These are phyloP conservation scores for Oreocharis arfaki DNA, from an alignment of 2,113 vertebrate genomes.

Conservation along the genomic window DNA sequence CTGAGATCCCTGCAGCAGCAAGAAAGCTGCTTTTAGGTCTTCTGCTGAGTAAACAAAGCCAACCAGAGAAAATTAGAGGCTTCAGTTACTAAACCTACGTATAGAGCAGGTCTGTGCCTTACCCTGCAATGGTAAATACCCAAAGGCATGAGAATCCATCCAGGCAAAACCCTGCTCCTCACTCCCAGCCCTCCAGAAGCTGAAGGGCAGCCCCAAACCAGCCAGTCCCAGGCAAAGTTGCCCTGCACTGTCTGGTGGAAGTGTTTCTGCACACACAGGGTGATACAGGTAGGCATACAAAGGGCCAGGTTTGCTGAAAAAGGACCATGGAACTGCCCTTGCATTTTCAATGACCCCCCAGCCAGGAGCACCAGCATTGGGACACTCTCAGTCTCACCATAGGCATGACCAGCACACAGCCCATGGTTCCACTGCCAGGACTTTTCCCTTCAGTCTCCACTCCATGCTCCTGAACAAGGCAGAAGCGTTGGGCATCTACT, in stretches of 20 bases:
- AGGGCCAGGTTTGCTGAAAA: background rate
- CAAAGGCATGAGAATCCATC: background rate
- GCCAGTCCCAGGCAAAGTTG: background rate
- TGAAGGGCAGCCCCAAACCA: background rate
- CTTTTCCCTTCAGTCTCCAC: background rate
- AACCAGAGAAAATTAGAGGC: background rate
- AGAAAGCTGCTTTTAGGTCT: conserved; percentile 1
- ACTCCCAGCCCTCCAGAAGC: background rate
- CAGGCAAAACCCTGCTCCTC: background rate
- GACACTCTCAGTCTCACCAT: background rate
- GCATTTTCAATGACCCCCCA: background rate
- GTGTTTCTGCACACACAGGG: background rate
- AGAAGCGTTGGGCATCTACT: background rate
- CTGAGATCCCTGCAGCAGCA: background rate
- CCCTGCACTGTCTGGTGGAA: background rate
- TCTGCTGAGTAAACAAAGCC: conserved; percentile 29
- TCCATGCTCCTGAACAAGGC: fast-evolving
- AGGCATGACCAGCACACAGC: background rate
- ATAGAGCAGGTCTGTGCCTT: background rate
- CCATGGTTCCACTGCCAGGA: background rate
- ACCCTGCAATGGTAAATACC: background rate
- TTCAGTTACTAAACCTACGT: background rate
- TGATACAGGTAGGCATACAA: background rate
- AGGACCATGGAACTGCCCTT: background rate
- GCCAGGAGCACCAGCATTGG: background rate